A percentile compares a stretch with the other conserved stretches of the same genome.
Evolutionary conservation across 2,113 vertebrate species (phyloP).

Genomic region (Bubalus kerabau): DNA sequence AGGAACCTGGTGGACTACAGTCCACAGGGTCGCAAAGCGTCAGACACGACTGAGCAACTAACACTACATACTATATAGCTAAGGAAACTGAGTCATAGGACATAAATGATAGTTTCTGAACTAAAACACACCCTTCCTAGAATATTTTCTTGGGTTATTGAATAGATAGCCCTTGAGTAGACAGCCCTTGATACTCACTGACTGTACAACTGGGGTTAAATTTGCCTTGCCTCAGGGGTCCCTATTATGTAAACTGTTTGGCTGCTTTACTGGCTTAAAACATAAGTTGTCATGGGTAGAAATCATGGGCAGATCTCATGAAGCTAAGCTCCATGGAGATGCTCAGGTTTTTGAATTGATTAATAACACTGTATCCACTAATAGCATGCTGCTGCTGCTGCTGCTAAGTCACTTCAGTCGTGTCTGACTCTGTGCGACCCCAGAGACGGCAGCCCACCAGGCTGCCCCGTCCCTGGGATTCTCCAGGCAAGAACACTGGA

Average conservation of each 20-base stretch:
- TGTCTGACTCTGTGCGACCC: too few species aligned
- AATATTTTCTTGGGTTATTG: not conserved
- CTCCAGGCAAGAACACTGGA: too few species aligned
- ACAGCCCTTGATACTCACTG: not conserved
- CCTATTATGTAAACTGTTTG: not conserved
- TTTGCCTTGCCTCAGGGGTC: not conserved
- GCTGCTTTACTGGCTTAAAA: not conserved
- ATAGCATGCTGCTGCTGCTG: not conserved
- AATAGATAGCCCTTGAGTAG: not conserved
- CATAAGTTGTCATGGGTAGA: not conserved
- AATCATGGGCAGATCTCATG: not conserved
- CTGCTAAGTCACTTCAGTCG: too few species aligned
- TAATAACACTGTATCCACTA: not conserved
- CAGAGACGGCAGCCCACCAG: too few species aligned
- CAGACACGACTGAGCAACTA: not conserved
- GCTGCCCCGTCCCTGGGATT: too few species aligned
- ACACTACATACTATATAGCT: not conserved
- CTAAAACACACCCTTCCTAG: not conserved
- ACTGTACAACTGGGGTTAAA: not conserved
- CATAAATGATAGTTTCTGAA: not conserved
- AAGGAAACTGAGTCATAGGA: not conserved
- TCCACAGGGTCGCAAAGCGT: not conserved
- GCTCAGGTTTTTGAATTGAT: not conserved
- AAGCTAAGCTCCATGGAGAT: not conserved
- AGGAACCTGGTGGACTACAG: not conserved